Evolutionary conservation across 2,113 vertebrate genomes (phyloP).

Genomic region (Tor tambroides): DNA sequence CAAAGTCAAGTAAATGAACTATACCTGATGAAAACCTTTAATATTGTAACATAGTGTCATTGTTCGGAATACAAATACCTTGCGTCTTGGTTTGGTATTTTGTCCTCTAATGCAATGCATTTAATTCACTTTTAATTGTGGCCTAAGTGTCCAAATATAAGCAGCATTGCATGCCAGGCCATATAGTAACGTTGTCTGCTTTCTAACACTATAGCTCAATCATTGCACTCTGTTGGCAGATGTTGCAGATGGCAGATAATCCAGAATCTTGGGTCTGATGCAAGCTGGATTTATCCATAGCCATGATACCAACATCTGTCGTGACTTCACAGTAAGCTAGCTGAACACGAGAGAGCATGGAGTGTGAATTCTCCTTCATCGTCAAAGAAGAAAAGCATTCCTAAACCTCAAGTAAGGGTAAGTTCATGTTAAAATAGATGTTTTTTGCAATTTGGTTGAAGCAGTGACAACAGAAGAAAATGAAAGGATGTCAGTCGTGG

Average conservation of each 20-base stretch:
- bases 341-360: conserved; percentile 48
- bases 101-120: neutral
- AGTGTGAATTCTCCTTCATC: conserved; percentile 10
- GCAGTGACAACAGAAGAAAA: neutral
- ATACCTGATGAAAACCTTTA: neutral
- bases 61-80: neutral
- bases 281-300: conserved; percentile 74
- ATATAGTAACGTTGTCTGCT: neutral
- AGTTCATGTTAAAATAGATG: neutral
- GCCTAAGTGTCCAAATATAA: neutral
- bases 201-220: conserved; percentile 3
- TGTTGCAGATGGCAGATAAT: conserved; percentile 78
- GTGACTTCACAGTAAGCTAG: conserved; percentile 57
- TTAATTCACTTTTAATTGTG: neutral
- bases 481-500: neutral
- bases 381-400: conserved; percentile 29
- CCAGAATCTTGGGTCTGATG: conserved; percentile 71
- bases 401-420: conserved; percentile 34
- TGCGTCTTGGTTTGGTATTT: neutral
- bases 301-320: conserved; percentile 77
- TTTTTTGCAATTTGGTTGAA: neutral
- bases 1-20: neutral
- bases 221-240: conserved; percentile 65
- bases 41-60: neutral
- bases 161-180: neutral